Evolutionary conservation across 2,113 vertebrate species (phyloP), one percentile per base, ranked within the genome.

Genomic region (Fulica atra): DNA sequence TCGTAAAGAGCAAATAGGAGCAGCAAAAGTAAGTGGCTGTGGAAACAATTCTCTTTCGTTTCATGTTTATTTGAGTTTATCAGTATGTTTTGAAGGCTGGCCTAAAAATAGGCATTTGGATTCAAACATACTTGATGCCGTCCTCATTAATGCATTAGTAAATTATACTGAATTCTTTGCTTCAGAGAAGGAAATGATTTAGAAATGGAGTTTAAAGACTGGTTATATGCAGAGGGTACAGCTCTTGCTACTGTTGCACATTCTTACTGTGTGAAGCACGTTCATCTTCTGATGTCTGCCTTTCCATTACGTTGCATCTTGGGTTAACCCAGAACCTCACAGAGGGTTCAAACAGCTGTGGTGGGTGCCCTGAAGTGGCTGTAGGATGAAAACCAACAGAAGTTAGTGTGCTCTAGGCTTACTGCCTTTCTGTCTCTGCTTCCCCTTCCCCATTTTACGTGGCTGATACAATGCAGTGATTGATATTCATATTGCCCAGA

Each of bases 1-100:
- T 94, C 98, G 99, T 21, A 99, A 99, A 97, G 99, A 99, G 86
- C 99, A 99, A 98, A 99, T 99, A 36, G 99, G 99, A 35, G 99
- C 98, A n/a, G 99, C 99, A 33, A 99, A 99, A 98, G 99, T 99
- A 98, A 99, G 99, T 98, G 71, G 19, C 71, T 88, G n/a, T 50
- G 33, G 35, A 85, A 92, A 29, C 8, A 35, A 9, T 74, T 79
- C 21, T 71, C 89, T 51, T 81, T 44, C 13, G 35, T 89, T 93
- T 93, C 44, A 35, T 95, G 68, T 86, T 95, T 94, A 83, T 80
- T 78, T 86, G 56, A 88, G 16, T 92, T 92, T 94, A 74, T 92
- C 69, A 46, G 40, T 76, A 9, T 86, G 56, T 93, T 83, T 95
- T 86, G 25, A 91, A 80, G 59, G 21, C 60, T 81, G 60, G 21